Evolutionary conservation across 2,888 invertebrate genomes (phyloP).

Genomic region (Rhagonycha lutea): DNA sequence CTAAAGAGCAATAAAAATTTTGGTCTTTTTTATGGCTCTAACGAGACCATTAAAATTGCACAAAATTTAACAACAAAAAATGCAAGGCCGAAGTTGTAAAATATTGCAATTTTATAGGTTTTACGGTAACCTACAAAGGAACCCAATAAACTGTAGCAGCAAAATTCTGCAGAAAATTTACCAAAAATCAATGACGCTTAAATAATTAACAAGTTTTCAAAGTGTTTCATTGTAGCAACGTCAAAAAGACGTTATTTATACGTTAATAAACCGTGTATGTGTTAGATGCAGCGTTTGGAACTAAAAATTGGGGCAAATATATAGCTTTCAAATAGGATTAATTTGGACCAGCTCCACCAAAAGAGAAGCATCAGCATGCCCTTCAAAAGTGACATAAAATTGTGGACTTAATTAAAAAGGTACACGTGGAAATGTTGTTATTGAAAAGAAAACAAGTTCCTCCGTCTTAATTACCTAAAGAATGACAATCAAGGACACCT

Average conservation of each 20-base stretch:
- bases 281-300: too few relatives aligned
- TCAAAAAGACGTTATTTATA: too few relatives aligned
- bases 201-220: too few relatives aligned
- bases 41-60: neutral
- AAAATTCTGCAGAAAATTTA: too few relatives aligned
- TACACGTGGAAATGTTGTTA: neutral
- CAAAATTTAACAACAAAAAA: neutral
- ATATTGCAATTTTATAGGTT: neutral
- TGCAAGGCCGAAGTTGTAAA: neutral
- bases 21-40: neutral
- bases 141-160: neutral
- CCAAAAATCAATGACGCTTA: too few relatives aligned
- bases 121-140: neutral
- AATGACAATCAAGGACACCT: neutral
- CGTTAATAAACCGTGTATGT: too few relatives aligned
- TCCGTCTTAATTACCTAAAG: neutral
- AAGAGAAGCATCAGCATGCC: too few relatives aligned
- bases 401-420: neutral
- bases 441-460: neutral
- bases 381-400: too few relatives aligned
- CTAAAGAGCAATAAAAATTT: slow-evolving; percentile 7
- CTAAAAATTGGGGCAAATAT: too few relatives aligned
- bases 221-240: too few relatives aligned
- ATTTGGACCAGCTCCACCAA: too few relatives aligned
- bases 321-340: too few relatives aligned